A percentile compares a stretch with the other conserved stretches of the same genome.
phyloP scores from a whole-genome alignment of 1,140 invertebrate species.

The Monochamus saltuarius region DNA sequence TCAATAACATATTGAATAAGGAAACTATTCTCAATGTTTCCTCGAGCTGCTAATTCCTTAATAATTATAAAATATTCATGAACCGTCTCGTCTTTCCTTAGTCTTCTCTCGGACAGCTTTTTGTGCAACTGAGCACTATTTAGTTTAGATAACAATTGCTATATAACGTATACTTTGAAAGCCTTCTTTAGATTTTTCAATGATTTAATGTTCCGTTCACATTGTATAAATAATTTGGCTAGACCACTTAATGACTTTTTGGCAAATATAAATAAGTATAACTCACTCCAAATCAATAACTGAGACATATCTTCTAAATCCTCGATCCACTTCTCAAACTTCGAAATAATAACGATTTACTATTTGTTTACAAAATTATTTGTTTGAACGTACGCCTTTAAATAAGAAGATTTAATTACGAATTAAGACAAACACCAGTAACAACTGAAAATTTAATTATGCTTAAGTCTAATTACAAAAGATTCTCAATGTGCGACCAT shows the following conservation, averaged over 20 bases:
- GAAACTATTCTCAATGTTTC: conserved; percentile 34
- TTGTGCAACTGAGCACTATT: conserved; percentile 32
- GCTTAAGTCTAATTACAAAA: no score
- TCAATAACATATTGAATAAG: conserved; percentile 34
- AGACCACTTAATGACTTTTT: conserved; percentile 42
- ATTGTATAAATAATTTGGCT: conserved; percentile 40
- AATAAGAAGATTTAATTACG: no score
- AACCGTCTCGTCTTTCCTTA: conserved; percentile 34
- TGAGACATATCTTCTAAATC: conserved; percentile 48
- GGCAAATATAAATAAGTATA: conserved; percentile 40
- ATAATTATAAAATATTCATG: conserved; percentile 48
- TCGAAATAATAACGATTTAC: no score
- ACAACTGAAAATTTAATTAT: no score
- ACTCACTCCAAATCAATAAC: no score
- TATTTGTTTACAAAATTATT: no score
- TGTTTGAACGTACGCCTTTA: no score
- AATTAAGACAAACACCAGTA: no score
- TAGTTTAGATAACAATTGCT: conserved; percentile 30
- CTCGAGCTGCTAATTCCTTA: conserved; percentile 41
- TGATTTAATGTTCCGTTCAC: conserved; percentile 34
- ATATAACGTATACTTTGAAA: conserved; percentile 29
- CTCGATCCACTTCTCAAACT: conserved; percentile 39
- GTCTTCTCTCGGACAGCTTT: conserved; percentile 31
- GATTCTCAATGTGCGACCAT: no score
- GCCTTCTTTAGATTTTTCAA: no score